Percentiles rank a stretch among this genome's conserved stretches.
Conservation (phyloP, 2,888 invertebrate genomes). For the Ophioninae sp. region DNA sequence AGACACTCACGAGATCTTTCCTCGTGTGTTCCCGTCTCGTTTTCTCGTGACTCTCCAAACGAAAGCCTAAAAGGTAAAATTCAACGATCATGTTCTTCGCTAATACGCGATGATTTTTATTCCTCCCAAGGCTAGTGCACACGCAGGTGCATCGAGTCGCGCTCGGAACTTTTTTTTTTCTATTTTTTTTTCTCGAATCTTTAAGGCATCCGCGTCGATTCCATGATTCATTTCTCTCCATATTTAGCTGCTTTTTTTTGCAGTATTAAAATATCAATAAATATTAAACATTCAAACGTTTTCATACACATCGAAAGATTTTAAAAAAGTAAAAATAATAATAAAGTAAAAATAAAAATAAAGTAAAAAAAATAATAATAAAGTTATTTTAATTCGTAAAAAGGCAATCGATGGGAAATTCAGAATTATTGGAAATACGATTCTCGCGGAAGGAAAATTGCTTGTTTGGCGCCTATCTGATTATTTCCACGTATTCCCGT, state of each 20-base stretch:
- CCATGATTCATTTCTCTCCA: slow-evolving; percentile 12
- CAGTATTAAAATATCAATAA: not conserved
- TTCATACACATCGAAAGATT: no score
- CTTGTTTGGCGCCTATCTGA: not conserved
- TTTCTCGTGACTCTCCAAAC: slow-evolving; percentile 51
- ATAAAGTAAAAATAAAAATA: no score
- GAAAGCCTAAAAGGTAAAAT: slow-evolving; percentile 44
- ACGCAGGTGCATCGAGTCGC: slow-evolving; percentile 19
- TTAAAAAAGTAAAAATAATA: no score
- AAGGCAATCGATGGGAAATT: not conserved
- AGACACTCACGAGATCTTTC: slow-evolving; percentile 41
- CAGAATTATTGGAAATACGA: not conserved
- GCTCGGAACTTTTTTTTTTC: not conserved
- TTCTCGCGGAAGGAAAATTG: not conserved
- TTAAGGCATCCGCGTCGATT: not conserved
- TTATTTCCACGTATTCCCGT: not conserved
- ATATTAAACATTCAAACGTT: not conserved
- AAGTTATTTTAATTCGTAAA: not conserved
- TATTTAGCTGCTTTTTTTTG: not conserved
- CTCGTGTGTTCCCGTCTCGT: not conserved
- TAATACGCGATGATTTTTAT: slow-evolving; percentile 8
- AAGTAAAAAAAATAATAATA: no score
- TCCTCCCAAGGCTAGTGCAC: slow-evolving; percentile 6
- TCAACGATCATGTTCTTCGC: slow-evolving; percentile 1
- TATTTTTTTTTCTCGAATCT: not conserved